These are phyloP conservation scores for Acipenser transmontanus DNA, from an alignment of 2,797 vertebrate genomes.

Conservation along the genomic window DNA sequence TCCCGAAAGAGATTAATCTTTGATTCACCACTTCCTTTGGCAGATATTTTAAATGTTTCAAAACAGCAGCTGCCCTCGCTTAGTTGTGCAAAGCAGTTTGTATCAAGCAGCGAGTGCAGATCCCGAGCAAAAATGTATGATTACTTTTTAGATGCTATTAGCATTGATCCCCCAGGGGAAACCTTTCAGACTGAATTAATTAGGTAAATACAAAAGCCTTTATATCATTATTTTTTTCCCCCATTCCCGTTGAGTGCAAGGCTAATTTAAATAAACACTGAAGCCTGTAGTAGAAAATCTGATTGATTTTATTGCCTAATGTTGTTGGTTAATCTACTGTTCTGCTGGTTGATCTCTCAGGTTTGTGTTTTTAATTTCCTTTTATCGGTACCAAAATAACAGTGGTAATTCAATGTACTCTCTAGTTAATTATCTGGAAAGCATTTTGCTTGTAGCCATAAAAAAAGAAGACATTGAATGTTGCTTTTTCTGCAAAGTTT, in stretches of 20 bases:
- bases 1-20: not conserved
- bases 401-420: not conserved
- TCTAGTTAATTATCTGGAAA: not conserved
- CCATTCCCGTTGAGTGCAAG: not conserved
- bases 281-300: not conserved
- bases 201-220: not conserved
- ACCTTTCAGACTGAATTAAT: slow-evolving; percentile 2
- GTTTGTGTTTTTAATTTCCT: not conserved
- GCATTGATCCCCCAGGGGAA: not conserved
- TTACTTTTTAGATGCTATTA: slow-evolving; percentile 4
- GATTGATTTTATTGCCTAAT: slow-evolving; percentile 4
- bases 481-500: too few relatives aligned
- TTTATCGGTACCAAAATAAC: not conserved
- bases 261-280: not conserved
- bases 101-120: not conserved
- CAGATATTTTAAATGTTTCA: not conserved
- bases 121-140: not conserved
- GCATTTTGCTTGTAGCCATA: too few relatives aligned
- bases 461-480: too few relatives aligned
- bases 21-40: not conserved
- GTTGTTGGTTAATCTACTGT: not conserved
- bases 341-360: not conserved
- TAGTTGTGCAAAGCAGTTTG: not conserved
- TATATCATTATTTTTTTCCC: not conserved
- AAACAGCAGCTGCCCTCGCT: not conserved